Evolutionary conservation across 2,888 invertebrate species (phyloP).

Genomic region (Hoplodrina blanda): DNA sequence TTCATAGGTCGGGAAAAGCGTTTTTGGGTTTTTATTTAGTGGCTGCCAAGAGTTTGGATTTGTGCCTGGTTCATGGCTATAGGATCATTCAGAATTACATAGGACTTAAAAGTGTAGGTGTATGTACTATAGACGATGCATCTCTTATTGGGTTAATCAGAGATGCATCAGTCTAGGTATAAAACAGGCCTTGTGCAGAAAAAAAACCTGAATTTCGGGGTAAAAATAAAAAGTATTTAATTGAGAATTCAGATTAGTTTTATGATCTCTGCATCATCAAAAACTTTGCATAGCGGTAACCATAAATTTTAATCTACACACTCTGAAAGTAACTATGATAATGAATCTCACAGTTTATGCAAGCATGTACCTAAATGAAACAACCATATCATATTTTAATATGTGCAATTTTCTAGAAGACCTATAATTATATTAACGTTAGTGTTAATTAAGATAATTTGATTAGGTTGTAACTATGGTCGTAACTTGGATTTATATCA

Average conservation of each 20-base stretch:
- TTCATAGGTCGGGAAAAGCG: no score
- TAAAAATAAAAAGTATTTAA: no score
- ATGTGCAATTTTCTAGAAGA: slow-evolving; percentile 1
- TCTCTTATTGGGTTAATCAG: no score
- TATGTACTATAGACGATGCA: no score
- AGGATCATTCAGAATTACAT: neutral
- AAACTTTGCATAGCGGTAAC: neutral
- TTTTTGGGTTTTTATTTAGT: neutral
- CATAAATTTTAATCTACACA: neutral
- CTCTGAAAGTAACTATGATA: neutral
- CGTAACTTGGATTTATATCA: slow-evolving; percentile 19
- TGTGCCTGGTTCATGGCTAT: neutral
- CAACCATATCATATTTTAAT: neutral
- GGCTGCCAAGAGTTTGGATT: neutral
- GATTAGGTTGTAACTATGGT: slow-evolving; percentile 2
- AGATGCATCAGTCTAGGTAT: no score
- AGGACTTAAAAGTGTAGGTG: neutral
- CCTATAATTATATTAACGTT: neutral
- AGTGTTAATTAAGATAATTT: slow-evolving; percentile 20
- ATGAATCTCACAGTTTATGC: neutral
- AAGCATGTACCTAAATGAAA: slow-evolving; percentile 10
- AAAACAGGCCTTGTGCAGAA: no score
- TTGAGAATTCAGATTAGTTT: no score
- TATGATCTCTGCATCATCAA: no score
- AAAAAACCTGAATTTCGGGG: no score